Evolutionary conservation across 2,113 vertebrate species (phyloP).

Genomic region (Chascanopsetta lugubris): DNA sequence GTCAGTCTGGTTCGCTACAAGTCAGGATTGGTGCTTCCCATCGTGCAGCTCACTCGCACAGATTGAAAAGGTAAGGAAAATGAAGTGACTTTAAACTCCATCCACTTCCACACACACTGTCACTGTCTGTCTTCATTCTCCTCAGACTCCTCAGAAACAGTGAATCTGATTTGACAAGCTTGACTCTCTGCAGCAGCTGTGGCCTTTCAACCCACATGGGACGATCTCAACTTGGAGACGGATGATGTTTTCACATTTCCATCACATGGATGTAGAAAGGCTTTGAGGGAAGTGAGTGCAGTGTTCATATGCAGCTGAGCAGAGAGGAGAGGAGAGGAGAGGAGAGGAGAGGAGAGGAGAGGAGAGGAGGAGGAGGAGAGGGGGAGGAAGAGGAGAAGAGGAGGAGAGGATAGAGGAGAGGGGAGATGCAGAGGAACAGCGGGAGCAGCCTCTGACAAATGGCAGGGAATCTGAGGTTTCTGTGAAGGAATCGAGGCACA

Average conservation of each 20-base stretch:
- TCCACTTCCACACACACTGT: neutral
- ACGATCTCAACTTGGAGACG: constrained; percentile 53
- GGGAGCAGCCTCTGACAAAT: constrained; percentile 23
- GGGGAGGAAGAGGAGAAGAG: no score
- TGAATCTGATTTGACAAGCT: constrained; percentile 18
- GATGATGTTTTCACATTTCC: constrained; percentile 38
- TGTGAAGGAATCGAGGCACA: constrained; percentile 49
- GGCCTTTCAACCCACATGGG: constrained; percentile 33
- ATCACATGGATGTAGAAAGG: no score
- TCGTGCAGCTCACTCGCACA: no score
- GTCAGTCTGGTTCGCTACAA: no score
- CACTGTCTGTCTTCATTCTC: neutral
- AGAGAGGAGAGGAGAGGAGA: neutral
- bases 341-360: neutral
- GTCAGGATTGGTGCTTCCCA: no score
- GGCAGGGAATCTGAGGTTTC: constrained; percentile 36
- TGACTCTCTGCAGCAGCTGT: constrained; percentile 44
- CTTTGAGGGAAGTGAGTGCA: no score
- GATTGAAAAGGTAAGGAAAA: no score
- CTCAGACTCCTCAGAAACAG: constrained; percentile 18
- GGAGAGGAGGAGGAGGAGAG: constrained; percentile 1
- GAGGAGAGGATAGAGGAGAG: neutral
- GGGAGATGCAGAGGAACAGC: constrained; percentile 16
- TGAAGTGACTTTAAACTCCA: no score
- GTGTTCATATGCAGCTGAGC: neutral